phyloP scores from a whole-genome alignment of 2,888 invertebrate genomes.

The Drosophila niveifrons region DNA sequence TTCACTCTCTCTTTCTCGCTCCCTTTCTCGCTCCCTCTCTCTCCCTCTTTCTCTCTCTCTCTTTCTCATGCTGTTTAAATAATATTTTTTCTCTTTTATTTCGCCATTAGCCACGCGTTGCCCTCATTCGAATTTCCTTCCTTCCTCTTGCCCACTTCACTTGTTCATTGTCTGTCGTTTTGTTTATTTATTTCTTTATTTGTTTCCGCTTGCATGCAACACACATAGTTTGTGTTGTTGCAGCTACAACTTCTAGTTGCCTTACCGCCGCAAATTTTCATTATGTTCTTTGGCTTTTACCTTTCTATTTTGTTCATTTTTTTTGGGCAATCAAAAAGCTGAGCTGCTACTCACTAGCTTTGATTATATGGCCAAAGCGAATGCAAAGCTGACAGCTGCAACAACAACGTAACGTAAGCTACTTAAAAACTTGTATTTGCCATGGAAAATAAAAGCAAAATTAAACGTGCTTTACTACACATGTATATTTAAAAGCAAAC shows the following conservation, averaged over 20 bases:
- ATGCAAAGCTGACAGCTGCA: constrained; percentile 12
- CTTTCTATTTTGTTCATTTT: background rate
- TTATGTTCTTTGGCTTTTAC: constrained; percentile 3
- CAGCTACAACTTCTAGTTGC: constrained; percentile 22
- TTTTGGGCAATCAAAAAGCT: constrained; percentile 18
- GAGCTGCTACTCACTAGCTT: constrained; percentile 13
- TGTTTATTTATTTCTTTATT: constrained; percentile 57
- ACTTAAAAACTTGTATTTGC: background rate
- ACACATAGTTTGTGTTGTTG: constrained; percentile 10
- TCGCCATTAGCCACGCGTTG: constrained; percentile 1
- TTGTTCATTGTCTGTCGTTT: constrained; percentile 28
- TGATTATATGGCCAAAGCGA: constrained; percentile 14
- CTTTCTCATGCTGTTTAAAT: background rate
- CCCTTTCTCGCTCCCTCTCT: background rate
- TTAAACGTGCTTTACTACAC: background rate
- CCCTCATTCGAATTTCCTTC: constrained; percentile 14
- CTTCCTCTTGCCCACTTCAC: background rate
- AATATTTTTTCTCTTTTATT: constrained; percentile 50
- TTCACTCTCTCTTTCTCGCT: background rate
- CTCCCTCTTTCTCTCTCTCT: background rate
- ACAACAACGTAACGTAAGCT: background rate
- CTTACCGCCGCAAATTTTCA: constrained; percentile 39
- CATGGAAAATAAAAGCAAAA: background rate
- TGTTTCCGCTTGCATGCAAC: constrained; percentile 22
- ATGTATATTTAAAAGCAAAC: background rate